Evolutionary conservation across 2,113 vertebrate genomes (phyloP), one percentile per base, ranked within the genome.

Genomic region (Oncorhynchus kisutch): DNA sequence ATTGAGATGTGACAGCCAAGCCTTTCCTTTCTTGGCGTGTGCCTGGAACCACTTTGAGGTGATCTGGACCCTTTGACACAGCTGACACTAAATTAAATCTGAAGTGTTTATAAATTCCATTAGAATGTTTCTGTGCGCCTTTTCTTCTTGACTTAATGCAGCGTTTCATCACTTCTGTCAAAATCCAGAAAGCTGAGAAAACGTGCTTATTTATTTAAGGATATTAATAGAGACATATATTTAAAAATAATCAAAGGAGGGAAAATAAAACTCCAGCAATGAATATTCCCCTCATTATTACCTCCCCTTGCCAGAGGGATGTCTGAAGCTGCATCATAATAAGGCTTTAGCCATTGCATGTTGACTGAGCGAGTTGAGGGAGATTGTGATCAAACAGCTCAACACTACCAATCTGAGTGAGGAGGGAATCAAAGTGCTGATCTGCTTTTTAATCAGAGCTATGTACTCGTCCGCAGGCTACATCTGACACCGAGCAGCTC

Each of bases 401-500:
- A 76, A 75, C 84, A 79, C 83, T 85, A 87, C 82, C 87, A 87
- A 78, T 88, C 83, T 88, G 76, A 84, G 81, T 76, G 77, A 84
- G 75, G 86, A 81, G 84, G 82, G 88, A 90, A 89, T 88, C 87
- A 89, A 87, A 84, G 84, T 80, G 78, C 79, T 85, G 87, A 87
- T 91, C 82, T 88, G 90, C 82, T 87, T 88, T 85, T 89, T 92
- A 90, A 92, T 92, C 87, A 91, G 87, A 62, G 59, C 59, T 54
- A 6, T 62, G 59, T 11, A 24, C 20, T 62, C 8, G 18, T 62
- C 59, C 7, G n/a, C 9, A 16, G 59, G 59, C n/a, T 62, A 73
- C 87, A 87, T 89, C 89, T 92, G 87, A 92, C 88, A 89, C 81
- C 80, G 84, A 48, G 75, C 82, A 80, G 88, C 83, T 84, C 82